Base-by-base conservation (phyloP, 2,113 vertebrate genomes). In the Columba janthina region DNA sequence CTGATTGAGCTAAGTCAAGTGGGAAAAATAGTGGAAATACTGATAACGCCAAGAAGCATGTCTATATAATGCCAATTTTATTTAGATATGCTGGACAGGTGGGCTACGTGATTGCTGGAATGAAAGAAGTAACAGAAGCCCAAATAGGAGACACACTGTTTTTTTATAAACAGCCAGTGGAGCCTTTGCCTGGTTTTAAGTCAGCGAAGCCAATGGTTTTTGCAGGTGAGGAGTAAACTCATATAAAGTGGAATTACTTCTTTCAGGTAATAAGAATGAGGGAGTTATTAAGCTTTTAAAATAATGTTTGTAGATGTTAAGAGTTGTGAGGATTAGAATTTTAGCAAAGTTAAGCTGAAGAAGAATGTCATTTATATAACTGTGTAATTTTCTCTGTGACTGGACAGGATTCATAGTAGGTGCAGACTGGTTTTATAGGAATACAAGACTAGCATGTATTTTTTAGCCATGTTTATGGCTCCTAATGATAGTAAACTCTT, bases 191-290 rank as follows among this genome's bases (percentile, higher is more conserved):
- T 46, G 99, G 99, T 56, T 99, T 99, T 94, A 99, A 99, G 97
- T 98, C 99, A 60, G 99, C 98, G 90, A 99, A 99, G 96, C 98
- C 99, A 96, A 99, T 99, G 99, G 99, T 99, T 87, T 99, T 99
- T 97, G 99, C 99, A 98, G 99, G 99, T 99, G 97, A 98, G 98
- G 84, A 95, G 78, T 62, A 79, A 85, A 93, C 64, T 70, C 66
- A 58, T 93, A 74, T 19, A 44, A 96, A 69, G 46, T 79, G 36
- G 85, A 79, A 82, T 74, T 44, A 73, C 2, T 79, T 81, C 83
- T 70, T 74, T 54, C 31, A 8, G 61, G 15, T 80, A 78, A 36
- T 12, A 72, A 85, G 42, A 90, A 28, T 48, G 62, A 61, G 58
- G 80, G 14, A 85, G 25, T 32, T 85, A 19, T 79, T 83, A 46